phyloP scores from a whole-genome alignment of 2,888 invertebrate genomes.

The Trichopria drosophilae region DNA sequence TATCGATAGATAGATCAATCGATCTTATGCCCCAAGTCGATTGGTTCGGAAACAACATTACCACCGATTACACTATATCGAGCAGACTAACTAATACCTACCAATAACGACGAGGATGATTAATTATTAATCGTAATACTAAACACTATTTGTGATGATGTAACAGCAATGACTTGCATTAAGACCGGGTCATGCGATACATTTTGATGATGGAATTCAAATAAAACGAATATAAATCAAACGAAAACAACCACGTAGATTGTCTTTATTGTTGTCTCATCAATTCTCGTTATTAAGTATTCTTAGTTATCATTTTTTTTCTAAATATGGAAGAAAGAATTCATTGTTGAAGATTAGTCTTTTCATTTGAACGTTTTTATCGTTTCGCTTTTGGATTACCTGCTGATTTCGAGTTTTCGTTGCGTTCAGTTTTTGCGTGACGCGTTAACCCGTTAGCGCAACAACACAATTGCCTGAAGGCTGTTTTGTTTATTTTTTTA shows the following conservation, averaged over 20 bases:
- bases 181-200: constrained; percentile 57
- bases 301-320: too few species aligned
- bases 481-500: too few species aligned
- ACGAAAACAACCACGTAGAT: constrained; percentile 55
- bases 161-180: constrained; percentile 56
- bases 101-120: constrained; percentile 52
- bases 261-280: constrained; percentile 45
- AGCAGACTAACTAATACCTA: constrained; percentile 38
- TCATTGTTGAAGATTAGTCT: too few species aligned
- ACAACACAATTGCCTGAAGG: too few species aligned
- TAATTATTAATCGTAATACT: constrained; percentile 56
- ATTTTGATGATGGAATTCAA: constrained; percentile 58
- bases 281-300: constrained; percentile 31
- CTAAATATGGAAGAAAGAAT: too few species aligned
- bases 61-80: constrained; percentile 36
- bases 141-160: constrained; percentile 56
- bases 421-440: too few species aligned
- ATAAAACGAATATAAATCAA: constrained; percentile 59
- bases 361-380: too few species aligned
- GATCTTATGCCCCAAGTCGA: constrained; percentile 43
- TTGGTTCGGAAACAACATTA: constrained; percentile 41
- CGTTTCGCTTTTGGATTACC: too few species aligned
- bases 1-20: constrained; percentile 35
- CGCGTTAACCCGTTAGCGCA: too few species aligned
- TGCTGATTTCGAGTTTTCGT: too few species aligned